phyloP scores from a whole-genome alignment of 1,140 invertebrate genomes.

The Plutomurus gul region DNA sequence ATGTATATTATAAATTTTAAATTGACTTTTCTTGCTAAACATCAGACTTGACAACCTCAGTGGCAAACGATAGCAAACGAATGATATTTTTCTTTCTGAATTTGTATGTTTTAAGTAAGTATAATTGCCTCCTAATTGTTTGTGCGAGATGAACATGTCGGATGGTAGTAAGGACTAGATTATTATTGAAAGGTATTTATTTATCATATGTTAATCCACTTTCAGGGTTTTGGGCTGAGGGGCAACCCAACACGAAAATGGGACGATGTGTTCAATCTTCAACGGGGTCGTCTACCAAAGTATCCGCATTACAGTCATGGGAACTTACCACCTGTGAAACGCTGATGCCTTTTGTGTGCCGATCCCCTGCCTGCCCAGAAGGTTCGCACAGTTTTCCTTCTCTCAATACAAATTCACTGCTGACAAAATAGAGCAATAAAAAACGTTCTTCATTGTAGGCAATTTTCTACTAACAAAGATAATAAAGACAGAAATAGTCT shows the following conservation, averaged over 20 bases:
- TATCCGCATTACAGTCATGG: constrained; percentile 77
- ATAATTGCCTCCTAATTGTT: no score
- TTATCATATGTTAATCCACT: background rate
- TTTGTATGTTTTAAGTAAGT: no score
- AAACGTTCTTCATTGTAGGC: no score
- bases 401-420: background rate
- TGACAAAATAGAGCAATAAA: background rate
- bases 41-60: no score
- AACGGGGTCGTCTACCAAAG: constrained; percentile 43
- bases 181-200: background rate
- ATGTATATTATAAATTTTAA: no score
- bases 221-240: constrained; percentile 81
- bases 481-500: background rate
- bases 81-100: no score
- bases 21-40: no score
- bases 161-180: background rate
- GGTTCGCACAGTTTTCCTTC: constrained; percentile 63
- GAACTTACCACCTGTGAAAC: constrained; percentile 90
- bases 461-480: background rate
- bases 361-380: constrained; percentile 84
- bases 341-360: constrained; percentile 91
- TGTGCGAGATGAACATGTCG: background rate
- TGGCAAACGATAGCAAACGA: no score
- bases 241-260: constrained; percentile 74
- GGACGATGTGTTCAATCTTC: constrained; percentile 54